These are phyloP conservation scores for Zosterops japonicus DNA, from an alignment of 2,113 vertebrate species.

Conservation along the genomic window DNA sequence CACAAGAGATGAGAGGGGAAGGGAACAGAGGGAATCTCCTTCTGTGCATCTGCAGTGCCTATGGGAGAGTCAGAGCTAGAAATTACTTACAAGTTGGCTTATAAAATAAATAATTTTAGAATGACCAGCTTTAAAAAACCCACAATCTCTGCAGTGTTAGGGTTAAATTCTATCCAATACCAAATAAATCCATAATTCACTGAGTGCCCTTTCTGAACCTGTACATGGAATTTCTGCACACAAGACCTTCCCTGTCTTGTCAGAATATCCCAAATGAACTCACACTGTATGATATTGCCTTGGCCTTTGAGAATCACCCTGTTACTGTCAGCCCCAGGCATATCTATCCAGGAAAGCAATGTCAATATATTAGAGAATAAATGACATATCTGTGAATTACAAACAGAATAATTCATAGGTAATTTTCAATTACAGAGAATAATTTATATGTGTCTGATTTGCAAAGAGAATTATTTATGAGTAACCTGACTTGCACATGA, in stretches of 20 bases:
- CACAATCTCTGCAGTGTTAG: background rate
- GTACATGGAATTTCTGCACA: background rate
- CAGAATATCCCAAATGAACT: background rate
- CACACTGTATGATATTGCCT: background rate
- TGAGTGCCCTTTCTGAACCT: background rate
- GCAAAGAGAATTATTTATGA: slow-evolving; percentile 32
- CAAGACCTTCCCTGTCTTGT: background rate
- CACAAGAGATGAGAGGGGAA: background rate
- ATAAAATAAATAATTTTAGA: background rate
- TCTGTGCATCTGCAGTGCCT: background rate
- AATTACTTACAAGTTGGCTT: background rate
- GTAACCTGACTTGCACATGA: background rate
- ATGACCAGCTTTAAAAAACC: background rate
- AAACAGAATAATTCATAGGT: slow-evolving; percentile 59
- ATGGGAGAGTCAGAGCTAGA: background rate
- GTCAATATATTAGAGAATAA: slow-evolving; percentile 11
- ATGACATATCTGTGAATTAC: background rate
- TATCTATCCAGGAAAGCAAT: background rate
- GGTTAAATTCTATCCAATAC: background rate
- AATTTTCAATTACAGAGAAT: slow-evolving; percentile 23
- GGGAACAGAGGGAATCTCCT: background rate
- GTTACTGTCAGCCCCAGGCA: background rate
- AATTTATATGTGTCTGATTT: background rate
- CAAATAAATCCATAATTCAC: background rate
- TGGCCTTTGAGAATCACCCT: background rate